Conservation (phyloP, 1,140 invertebrate species). For the Drosophila parvula region DNA sequence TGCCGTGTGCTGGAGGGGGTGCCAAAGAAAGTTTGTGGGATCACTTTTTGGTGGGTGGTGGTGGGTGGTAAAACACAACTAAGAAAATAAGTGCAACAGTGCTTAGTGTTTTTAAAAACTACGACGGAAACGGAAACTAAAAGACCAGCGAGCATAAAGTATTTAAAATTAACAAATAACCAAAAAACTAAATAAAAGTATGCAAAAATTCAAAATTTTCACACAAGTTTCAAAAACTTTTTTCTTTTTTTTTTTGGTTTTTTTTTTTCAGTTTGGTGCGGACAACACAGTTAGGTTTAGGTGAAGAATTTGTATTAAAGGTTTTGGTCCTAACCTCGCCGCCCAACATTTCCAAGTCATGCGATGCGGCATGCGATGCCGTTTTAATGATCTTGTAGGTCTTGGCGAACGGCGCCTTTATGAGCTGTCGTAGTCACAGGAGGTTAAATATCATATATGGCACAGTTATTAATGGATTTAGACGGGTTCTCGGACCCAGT, state of each 20-base stretch:
- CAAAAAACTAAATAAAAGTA: constrained; percentile 34
- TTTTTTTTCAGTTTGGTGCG: constrained; percentile 46
- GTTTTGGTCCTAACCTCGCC: constrained; percentile 84
- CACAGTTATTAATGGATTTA: constrained; percentile 24
- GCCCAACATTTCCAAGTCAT: constrained; percentile 88
- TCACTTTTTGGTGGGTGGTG: constrained; percentile 12
- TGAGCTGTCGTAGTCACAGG: constrained; percentile 87
- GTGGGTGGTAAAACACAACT: constrained; percentile 17
- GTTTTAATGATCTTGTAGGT: constrained; percentile 97
- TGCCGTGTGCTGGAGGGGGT: constrained; percentile 43
- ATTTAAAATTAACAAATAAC: constrained; percentile 28
- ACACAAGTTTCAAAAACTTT: constrained; percentile 64
- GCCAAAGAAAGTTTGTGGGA: constrained; percentile 37
- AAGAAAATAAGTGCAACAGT: constrained; percentile 53
- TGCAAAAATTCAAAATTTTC: constrained; percentile 65
- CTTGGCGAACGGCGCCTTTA: constrained; percentile 97
- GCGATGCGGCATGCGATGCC: constrained; percentile 88
- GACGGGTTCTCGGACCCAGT: not conserved
- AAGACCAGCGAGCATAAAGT: constrained; percentile 65
- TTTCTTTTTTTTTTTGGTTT: constrained; percentile 19
- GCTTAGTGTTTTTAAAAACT: constrained; percentile 40
- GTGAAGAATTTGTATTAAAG: constrained; percentile 74
- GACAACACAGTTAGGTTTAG: constrained; percentile 73
- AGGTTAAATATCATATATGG: constrained; percentile 51
- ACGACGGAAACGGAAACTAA: constrained; percentile 42